Evolutionary conservation across 2,113 vertebrate species (phyloP), one percentile per base, ranked within the genome.

Genomic region (Halichoeres trimaculatus): DNA sequence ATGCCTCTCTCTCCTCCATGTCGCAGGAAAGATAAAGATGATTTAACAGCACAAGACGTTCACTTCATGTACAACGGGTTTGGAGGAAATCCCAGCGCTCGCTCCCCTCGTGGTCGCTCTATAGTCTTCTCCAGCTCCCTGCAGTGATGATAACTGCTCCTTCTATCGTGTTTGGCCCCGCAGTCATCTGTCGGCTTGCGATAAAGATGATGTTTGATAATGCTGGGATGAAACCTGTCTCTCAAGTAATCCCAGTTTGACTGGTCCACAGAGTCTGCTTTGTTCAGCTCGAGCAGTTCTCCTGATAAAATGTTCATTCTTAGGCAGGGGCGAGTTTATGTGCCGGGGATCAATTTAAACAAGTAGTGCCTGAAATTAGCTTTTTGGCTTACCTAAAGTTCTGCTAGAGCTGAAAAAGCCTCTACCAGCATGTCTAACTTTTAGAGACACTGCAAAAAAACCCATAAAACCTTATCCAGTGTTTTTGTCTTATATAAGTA

Each of bases 161-260:
- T 12, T 65, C 71, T 22, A 14, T 76, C 78, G 48, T 38, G 43
- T 71, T 51, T n/a, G 35, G 16, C 61, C 65, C 57, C 24, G 57
- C 53, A 26, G 40, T 22, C 24, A 36, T 41, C 81, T 73, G 67
- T 45, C 30, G 6, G 45, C 65, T 52, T 54, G 78, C 22, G 72
- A 86, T 80, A 76, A 76, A 70, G 54, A 58, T 13, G 61, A 65
- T 53, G 77, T 84, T 76, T 82, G 76, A 84, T 82, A 66, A 70
- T 0, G 30, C 53, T 13, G 53, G 10, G 59, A 66, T 77, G 69
- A 56, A 66, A 54, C 59, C 59, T 1, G 74, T 61, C 78, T 78
- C 78, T 78, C 54, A 70, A 61, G 69, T 45, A 38, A 63, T 77
- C 69, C 69, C 73, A 56, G 63, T 51, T 2, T 4, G 67, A 72